These are phyloP conservation scores for Mastacembelus armatus DNA, from an alignment of 2,797 vertebrate genomes.

Conservation along the genomic window DNA sequence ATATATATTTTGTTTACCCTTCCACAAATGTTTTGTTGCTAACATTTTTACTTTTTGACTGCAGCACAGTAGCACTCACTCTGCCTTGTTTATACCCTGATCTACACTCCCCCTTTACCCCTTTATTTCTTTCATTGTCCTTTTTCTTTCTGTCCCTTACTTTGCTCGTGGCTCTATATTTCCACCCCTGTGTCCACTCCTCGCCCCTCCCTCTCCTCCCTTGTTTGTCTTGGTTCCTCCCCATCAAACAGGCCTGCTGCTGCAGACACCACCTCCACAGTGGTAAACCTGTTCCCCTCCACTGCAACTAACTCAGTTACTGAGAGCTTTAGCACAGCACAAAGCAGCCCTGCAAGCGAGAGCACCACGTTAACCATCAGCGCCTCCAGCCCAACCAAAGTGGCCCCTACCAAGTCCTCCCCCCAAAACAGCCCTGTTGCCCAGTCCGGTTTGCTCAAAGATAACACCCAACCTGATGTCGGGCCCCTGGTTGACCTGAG, in stretches of 20 bases:
- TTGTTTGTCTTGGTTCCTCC: conserved; percentile 23
- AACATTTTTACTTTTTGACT: conserved; percentile 64
- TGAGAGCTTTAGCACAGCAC: conserved; percentile 92
- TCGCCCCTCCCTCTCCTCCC: conserved; percentile 12
- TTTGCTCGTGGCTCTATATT: conserved; percentile 28
- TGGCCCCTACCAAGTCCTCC: conserved; percentile 77
- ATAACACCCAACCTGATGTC: conserved; percentile 77
- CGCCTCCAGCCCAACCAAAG: conserved; percentile 85
- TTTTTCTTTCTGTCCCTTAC: conserved; percentile 52
- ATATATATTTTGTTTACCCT: conserved; percentile 34
- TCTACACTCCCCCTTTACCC: conserved; percentile 41
- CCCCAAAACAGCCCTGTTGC: conserved; percentile 80
- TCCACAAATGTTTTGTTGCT: conserved; percentile 54
- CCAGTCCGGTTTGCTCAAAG: conserved; percentile 77
- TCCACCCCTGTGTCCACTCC: conserved; percentile 25
- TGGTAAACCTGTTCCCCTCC: conserved; percentile 93
- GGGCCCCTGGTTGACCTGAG: conserved; percentile 96
- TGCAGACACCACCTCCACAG: conserved; percentile 87
- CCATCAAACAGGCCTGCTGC: conserved; percentile 90
- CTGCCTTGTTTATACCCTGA: conserved; percentile 61
- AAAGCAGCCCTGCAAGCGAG: conserved; percentile 93
- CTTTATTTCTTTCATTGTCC: conserved; percentile 32
- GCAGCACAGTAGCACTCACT: conserved; percentile 66
- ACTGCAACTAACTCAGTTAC: conserved; percentile 93
- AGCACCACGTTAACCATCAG: conserved; percentile 91